These are phyloP conservation scores for Pomacea canaliculata DNA, from an alignment of 2,888 invertebrate genomes.

Conservation along the genomic window DNA sequence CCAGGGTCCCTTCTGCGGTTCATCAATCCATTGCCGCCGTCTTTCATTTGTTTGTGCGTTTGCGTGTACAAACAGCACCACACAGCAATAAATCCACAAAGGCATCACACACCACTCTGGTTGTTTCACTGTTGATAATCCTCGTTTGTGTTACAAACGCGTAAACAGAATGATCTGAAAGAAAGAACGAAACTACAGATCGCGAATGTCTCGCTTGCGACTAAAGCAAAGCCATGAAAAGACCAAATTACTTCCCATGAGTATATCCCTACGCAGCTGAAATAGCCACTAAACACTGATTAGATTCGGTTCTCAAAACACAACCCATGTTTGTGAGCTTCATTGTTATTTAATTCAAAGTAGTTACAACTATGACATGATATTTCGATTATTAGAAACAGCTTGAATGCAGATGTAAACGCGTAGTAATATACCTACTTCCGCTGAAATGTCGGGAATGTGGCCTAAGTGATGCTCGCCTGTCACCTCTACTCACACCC, in stretches of 20 bases:
- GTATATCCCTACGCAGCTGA: not conserved
- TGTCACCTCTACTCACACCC: too few relatives aligned
- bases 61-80: constrained; percentile 18
- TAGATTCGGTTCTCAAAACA: too few relatives aligned
- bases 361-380: too few relatives aligned
- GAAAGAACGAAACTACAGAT: constrained; percentile 17
- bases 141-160: constrained; percentile 3
- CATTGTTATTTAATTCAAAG: too few relatives aligned
- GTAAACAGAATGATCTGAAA: constrained; percentile 11
- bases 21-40: constrained; percentile 3
- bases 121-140: not conserved
- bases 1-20: constrained; percentile 7
- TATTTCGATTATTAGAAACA: too few relatives aligned
- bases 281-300: too few relatives aligned
- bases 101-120: constrained; percentile 23
- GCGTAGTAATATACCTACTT: too few relatives aligned
- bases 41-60: constrained; percentile 16
- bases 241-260: not conserved
- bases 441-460: too few relatives aligned
- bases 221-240: constrained; percentile 9
- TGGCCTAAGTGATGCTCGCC: too few relatives aligned
- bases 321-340: too few relatives aligned
- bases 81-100: constrained; percentile 23
- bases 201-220: not conserved
- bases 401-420: too few relatives aligned